Conservation (phyloP, 2,113 vertebrate species). For the Xiphophorus maculatus region DNA sequence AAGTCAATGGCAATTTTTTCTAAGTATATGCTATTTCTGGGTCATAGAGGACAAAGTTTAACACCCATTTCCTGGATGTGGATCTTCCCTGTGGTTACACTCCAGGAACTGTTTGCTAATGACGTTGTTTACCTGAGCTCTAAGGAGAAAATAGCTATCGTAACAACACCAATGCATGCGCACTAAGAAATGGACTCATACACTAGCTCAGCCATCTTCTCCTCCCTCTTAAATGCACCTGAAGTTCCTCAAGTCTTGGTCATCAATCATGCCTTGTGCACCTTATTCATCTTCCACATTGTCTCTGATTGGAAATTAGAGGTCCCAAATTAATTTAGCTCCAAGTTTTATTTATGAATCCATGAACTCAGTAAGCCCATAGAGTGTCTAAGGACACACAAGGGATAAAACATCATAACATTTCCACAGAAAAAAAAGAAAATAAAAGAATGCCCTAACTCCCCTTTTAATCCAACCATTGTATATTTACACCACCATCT, state of each 20-base stretch:
- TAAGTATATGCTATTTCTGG: constrained; percentile 43
- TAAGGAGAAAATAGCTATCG: constrained; percentile 17
- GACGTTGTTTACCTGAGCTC: constrained; percentile 44
- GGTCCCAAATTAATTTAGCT: constrained; percentile 55
- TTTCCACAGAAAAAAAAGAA: background rate
- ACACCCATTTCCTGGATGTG: constrained; percentile 35
- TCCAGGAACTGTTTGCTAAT: constrained; percentile 49
- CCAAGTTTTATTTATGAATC: constrained; percentile 42
- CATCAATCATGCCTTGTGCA: constrained; percentile 48
- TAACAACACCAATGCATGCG: constrained; percentile 5
- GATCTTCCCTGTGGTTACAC: constrained; percentile 51
- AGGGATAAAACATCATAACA: constrained; percentile 27
- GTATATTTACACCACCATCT: background rate
- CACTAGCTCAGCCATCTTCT: constrained; percentile 1
- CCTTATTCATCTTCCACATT: constrained; percentile 10
- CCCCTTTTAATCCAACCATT: background rate
- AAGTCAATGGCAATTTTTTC: constrained; percentile 41
- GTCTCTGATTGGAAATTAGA: constrained; percentile 47
- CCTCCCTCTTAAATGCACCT: constrained; percentile 26
- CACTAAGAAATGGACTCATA: background rate
- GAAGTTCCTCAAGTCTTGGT: background rate
- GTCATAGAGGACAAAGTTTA: constrained; percentile 44
- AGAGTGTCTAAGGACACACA: constrained; percentile 21
- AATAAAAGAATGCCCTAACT: background rate
- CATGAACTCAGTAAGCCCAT: constrained; percentile 13